Percentiles rank a stretch among this genome's conserved stretches.
These are phyloP conservation scores for Calidris pugnax DNA, from an alignment of 2,113 vertebrate species.

Conservation along the genomic window DNA sequence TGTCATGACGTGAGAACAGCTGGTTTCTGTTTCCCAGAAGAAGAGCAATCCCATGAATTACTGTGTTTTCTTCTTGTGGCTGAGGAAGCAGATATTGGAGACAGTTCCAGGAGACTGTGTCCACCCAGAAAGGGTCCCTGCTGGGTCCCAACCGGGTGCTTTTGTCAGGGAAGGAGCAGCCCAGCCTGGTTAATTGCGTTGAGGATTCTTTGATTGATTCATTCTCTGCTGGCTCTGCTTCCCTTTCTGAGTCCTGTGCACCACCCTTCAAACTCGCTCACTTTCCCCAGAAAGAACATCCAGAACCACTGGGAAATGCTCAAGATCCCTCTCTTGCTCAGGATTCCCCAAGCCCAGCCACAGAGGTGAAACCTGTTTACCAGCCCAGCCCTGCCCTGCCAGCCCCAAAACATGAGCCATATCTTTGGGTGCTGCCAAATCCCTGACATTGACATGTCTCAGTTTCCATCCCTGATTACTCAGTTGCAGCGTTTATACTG, in stretches of 20 bases:
- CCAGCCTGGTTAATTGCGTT: background rate
- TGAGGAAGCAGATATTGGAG: background rate
- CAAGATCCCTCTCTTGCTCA: background rate
- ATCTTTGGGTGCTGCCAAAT: background rate
- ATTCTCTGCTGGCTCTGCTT: background rate
- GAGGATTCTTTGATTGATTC: background rate
- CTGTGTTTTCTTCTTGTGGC: background rate
- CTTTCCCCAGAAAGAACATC: conserved; percentile 18
- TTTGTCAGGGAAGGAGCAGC: background rate
- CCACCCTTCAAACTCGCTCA: background rate
- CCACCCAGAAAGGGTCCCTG: background rate
- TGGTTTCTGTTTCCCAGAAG: background rate
- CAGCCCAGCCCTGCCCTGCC: background rate
- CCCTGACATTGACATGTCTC: background rate
- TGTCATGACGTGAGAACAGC: background rate
- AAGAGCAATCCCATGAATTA: background rate
- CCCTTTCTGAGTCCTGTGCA: background rate
- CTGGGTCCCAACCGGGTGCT: background rate
- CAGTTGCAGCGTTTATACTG: background rate
- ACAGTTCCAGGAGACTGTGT: background rate
- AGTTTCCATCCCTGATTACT: background rate
- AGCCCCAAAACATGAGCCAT: background rate
- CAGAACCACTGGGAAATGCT: conserved; percentile 39
- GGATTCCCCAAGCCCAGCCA: background rate
- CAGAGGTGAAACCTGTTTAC: conserved; percentile 19